phyloP scores from a whole-genome alignment of 1,140 invertebrate species.

The Drosophila serrata region DNA sequence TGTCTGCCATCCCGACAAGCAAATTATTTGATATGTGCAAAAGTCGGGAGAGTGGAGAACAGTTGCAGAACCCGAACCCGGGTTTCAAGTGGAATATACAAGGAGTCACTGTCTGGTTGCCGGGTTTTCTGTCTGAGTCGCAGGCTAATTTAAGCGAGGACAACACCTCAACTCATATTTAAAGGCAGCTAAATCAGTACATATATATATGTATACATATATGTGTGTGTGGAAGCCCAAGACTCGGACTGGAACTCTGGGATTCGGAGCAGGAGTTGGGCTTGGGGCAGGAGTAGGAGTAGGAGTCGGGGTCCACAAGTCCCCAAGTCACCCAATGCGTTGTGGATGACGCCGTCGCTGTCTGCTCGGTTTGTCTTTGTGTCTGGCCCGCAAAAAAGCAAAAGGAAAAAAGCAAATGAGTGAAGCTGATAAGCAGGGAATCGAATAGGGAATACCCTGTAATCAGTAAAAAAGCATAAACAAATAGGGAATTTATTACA shows the following conservation, averaged over 20 bases:
- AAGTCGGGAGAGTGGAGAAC: not conserved
- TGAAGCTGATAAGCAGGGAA: not conserved
- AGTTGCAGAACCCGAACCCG: slow-evolving; percentile 19
- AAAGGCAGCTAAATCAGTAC: slow-evolving; percentile 81
- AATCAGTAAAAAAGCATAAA: not conserved
- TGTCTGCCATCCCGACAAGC: slow-evolving; percentile 33
- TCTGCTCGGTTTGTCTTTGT: slow-evolving; percentile 77
- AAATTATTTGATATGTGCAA: slow-evolving; percentile 51
- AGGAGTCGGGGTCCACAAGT: slow-evolving; percentile 12
- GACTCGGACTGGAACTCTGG: slow-evolving; percentile 13
- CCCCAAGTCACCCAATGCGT: slow-evolving; percentile 53
- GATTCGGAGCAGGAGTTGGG: slow-evolving; percentile 31
- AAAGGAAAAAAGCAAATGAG: slow-evolving; percentile 37
- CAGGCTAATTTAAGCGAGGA: slow-evolving; percentile 84
- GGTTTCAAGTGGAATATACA: slow-evolving; percentile 25
- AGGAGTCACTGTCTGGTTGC: slow-evolving; percentile 24
- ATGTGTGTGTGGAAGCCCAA: slow-evolving; percentile 57
- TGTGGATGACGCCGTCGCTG: slow-evolving; percentile 43
- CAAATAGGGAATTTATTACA: no score
- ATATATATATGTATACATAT: slow-evolving; percentile 10
- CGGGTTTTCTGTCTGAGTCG: slow-evolving; percentile 35
- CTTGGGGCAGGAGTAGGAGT: not conserved
- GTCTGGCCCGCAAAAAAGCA: slow-evolving; percentile 68
- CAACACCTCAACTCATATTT: slow-evolving; percentile 84
- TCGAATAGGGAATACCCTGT: slow-evolving; percentile 17